A percentile compares a stretch with the other conserved stretches of the same genome.
Evolutionary conservation across 2,113 vertebrate genomes (phyloP).

Genomic region (Urocolius indicus): DNA sequence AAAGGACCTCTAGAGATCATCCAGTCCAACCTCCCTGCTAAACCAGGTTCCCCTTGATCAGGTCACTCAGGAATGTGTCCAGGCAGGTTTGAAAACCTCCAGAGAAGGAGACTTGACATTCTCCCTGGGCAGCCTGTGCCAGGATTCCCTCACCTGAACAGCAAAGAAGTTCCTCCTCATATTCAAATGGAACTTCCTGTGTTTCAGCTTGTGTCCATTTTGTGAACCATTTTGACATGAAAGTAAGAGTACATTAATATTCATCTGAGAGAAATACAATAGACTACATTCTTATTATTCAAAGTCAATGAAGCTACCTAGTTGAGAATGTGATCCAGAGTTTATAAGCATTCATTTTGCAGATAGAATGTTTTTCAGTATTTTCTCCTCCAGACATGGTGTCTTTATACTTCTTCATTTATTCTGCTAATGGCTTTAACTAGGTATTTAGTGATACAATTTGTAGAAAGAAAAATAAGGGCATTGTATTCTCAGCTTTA

Average conservation of each 20-base stretch:
- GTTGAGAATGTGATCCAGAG: not conserved
- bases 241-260: not conserved
- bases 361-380: not conserved
- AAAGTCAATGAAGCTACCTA: not conserved
- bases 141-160: too few relatives aligned
- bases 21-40: too few relatives aligned
- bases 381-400: not conserved
- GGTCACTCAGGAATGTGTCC: too few relatives aligned
- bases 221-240: not conserved
- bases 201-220: too few relatives aligned
- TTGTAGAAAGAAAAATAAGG: conserved; percentile 9
- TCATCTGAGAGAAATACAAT: not conserved
- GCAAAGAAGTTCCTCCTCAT: too few relatives aligned
- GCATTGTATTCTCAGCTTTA: not conserved
- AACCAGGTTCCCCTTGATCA: too few relatives aligned
- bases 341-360: conserved; percentile 19
- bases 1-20: too few relatives aligned
- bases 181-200: too few relatives aligned
- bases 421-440: not conserved
- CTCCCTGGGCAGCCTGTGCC: too few relatives aligned
- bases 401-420: conserved; percentile 6
- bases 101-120: too few relatives aligned
- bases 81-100: too few relatives aligned
- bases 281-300: not conserved
- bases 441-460: not conserved